phyloP scores from a whole-genome alignment of 1,140 invertebrate species.

The Lasioglossum baleicum region DNA sequence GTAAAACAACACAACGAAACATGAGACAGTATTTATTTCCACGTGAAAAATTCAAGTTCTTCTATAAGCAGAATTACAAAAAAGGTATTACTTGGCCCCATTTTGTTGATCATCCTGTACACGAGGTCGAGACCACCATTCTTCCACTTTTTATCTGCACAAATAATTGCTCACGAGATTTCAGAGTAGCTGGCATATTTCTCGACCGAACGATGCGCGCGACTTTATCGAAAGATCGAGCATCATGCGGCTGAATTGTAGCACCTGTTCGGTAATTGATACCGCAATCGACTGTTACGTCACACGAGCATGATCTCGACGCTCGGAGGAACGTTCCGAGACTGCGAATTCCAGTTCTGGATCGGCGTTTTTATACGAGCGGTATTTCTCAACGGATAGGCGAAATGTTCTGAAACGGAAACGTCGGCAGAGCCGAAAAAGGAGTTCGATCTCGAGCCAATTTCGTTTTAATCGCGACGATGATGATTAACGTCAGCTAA shows the following conservation, averaged over 20 bases:
- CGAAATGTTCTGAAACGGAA: not conserved
- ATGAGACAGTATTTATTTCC: no score
- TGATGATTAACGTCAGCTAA: not conserved
- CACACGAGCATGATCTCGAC: not conserved
- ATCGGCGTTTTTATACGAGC: not conserved
- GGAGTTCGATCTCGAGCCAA: not conserved
- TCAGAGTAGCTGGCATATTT: no score
- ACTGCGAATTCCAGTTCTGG: not conserved
- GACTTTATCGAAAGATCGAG: no score
- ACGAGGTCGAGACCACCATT: no score
- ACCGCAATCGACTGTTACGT: not conserved
- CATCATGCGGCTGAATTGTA: not conserved
- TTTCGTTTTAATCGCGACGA: not conserved
- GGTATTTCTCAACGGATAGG: not conserved
- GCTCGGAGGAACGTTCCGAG: not conserved
- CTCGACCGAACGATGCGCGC: no score
- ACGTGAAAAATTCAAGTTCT: no score
- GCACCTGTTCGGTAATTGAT: not conserved
- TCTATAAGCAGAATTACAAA: no score
- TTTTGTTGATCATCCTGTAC: no score
- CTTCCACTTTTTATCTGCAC: no score
- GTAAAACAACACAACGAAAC: no score
- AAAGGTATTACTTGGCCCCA: no score
- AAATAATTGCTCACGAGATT: no score
- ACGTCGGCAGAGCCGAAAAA: not conserved